Percentiles rank a stretch among this genome's conserved stretches.
Evolutionary conservation across 2,113 vertebrate genomes (phyloP).

Genomic region (Nannobrachium achirus): DNA sequence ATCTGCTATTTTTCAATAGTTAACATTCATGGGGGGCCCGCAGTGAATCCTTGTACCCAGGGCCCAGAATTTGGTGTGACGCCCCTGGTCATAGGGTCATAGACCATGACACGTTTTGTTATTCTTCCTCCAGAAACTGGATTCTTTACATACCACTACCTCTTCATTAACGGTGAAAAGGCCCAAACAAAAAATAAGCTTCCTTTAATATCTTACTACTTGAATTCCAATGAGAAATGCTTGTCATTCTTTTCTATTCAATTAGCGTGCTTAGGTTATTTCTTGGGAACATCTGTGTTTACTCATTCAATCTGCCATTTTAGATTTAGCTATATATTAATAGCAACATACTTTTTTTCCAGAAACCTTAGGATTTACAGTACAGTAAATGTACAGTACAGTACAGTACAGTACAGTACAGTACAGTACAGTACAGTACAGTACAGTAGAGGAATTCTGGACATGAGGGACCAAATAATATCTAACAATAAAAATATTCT

Average conservation of each 20-base stretch:
- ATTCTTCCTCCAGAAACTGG: constrained; percentile 43
- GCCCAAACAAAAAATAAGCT: constrained; percentile 29
- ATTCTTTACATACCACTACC: constrained; percentile 69
- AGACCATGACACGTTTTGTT: constrained; percentile 65
- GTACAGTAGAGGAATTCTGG: background rate
- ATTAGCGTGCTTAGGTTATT: background rate
- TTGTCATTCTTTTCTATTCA: constrained; percentile 3
- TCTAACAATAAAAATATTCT: constrained; percentile 6
- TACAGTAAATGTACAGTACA: background rate
- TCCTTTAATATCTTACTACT: constrained; percentile 46
- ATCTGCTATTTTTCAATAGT: no score
- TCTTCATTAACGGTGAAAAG: constrained; percentile 18
- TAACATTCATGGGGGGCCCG: no score
- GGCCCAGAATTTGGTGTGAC: no score
- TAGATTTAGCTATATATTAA: no score
- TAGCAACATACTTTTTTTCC: no score
- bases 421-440: no score
- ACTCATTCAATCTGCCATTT: no score
- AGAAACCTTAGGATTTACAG: no score
- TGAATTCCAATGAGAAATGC: constrained; percentile 29
- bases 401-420: no score
- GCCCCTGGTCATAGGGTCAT: no score
- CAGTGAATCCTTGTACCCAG: no score
- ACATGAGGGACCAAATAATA: no score
- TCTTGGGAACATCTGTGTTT: constrained; percentile 25